These are phyloP conservation scores for Porites cylindrica DNA, from an alignment of 92 coral and sea anemone genomes.

Conservation along the genomic window DNA sequence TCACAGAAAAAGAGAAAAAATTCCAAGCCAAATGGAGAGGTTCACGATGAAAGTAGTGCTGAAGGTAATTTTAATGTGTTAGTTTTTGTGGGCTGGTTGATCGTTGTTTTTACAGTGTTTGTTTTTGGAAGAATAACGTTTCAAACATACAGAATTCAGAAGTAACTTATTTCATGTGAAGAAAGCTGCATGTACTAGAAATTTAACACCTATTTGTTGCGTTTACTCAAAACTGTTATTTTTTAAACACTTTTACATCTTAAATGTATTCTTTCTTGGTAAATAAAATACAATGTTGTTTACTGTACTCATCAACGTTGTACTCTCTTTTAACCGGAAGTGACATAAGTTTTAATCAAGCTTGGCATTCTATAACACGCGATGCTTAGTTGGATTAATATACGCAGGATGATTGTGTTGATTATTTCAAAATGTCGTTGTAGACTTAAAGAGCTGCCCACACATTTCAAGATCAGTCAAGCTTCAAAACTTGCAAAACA, in stretches of 20 bases:
- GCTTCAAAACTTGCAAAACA: constrained; percentile 68
- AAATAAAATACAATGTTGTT: not conserved
- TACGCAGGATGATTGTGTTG: not conserved
- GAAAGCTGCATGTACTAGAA: not conserved
- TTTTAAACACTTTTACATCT: not conserved
- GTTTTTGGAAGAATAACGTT: too few species aligned
- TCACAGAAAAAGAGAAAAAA: constrained; percentile 26
- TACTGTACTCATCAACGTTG: not conserved
- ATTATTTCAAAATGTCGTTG: not conserved
- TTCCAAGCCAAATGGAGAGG: constrained; percentile 25
- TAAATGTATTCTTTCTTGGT: not conserved
- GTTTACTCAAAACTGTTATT: not conserved
- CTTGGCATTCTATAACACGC: not conserved
- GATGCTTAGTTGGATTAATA: too few species aligned
- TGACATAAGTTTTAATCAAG: not conserved
- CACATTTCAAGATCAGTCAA: constrained; percentile 77
- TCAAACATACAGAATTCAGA: not conserved
- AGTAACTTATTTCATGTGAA: not conserved
- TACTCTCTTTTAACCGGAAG: not conserved
- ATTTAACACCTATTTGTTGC: not conserved
- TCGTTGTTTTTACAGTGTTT: not conserved
- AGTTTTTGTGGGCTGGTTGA: not conserved
- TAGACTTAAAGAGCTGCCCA: constrained; percentile 70
- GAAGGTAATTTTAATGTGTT: constrained; percentile 16
- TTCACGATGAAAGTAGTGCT: constrained; percentile 12